These are phyloP conservation scores for Gnatocerus cornutus DNA, from an alignment of 2,888 invertebrate genomes.

Conservation along the genomic window DNA sequence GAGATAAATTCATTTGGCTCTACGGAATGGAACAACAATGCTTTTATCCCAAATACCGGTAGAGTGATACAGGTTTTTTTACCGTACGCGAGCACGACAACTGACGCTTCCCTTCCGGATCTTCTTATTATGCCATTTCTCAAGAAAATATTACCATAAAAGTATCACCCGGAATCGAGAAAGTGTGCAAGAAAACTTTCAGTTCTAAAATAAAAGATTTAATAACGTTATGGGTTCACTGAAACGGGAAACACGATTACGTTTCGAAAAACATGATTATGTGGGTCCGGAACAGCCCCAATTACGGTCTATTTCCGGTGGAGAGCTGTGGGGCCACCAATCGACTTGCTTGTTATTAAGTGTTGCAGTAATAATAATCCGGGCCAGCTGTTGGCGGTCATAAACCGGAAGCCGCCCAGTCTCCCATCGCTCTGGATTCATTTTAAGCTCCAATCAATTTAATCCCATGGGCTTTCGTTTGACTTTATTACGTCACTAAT, in stretches of 20 bases:
- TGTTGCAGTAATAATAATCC: slow-evolving; percentile 47
- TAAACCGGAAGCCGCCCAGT: slow-evolving; percentile 39
- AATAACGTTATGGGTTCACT: neutral
- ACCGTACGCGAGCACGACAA: slow-evolving; percentile 4
- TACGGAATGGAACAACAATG: slow-evolving; percentile 7
- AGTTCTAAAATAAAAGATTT: slow-evolving; percentile 7
- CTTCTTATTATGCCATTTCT: slow-evolving; percentile 43
- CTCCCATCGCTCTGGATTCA: slow-evolving; percentile 35
- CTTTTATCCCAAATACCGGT: neutral
- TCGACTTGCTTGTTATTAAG: slow-evolving; percentile 37
- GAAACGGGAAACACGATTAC: neutral
- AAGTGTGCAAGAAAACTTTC: neutral
- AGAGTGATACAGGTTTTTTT: slow-evolving; percentile 3
- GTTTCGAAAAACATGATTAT: neutral
- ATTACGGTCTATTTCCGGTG: neutral
- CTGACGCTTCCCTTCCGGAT: slow-evolving; percentile 19
- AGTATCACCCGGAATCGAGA: neutral
- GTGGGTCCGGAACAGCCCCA: neutral
- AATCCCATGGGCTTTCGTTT: slow-evolving; percentile 33
- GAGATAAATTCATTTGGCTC: slow-evolving; percentile 17
- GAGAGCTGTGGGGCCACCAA: neutral
- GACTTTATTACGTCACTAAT: slow-evolving; percentile 48
- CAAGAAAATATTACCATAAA: slow-evolving; percentile 35
- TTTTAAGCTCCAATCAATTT: slow-evolving; percentile 48
- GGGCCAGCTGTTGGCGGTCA: slow-evolving; percentile 46